Evolutionary conservation across 2,797 vertebrate genomes (phyloP), one percentile per base, ranked within the genome.

Genomic region (Odontamblyopus lacepedii): DNA sequence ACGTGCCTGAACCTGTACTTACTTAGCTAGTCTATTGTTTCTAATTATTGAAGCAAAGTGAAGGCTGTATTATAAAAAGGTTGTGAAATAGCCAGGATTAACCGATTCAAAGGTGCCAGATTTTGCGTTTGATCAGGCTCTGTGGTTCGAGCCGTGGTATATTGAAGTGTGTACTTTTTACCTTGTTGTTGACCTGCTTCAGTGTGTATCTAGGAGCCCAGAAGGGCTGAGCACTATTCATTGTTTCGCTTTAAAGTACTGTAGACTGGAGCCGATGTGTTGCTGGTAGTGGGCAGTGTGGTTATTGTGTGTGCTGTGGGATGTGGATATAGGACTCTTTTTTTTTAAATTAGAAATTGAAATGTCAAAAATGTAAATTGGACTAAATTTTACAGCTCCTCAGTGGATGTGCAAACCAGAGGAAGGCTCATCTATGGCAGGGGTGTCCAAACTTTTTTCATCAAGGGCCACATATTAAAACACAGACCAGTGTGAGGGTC

Each of bases 41-140:
- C 74, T 85, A 66, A 51, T 66, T 87, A 79, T 79, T 80, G 81
- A 87, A 85, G 75, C 88, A 86, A 51, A 92, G 86, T 84, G 85
- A 92, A 91, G 90, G 92, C 88, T 93, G 90, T 92, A 91, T 87
- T 88, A 92, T 88, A 88, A 69, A 73, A 73, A 81, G 76, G 74
- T 77, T 92, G 91, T 94, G 89, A 90, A 76, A 89, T 91, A 93
- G 91, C 87, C 89, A 84, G 88, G 89, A 91, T 88, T 82, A 93
- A 94, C 93, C 92, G 93, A 94, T 95, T 93, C 89, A 88, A 94
- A 94, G 93, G 94, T 95, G 94, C 93, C 92, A 94, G 91, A 91
- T 89, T 91, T 91, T 90, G 86, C 71, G 86, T 77, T 92, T 88
- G 81, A 7, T 51, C 61, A 83, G 84, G 89, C 82, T 62, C 79